Conservation (phyloP, 1,140 invertebrate genomes). For the Leguminivora glycinivorella region DNA sequence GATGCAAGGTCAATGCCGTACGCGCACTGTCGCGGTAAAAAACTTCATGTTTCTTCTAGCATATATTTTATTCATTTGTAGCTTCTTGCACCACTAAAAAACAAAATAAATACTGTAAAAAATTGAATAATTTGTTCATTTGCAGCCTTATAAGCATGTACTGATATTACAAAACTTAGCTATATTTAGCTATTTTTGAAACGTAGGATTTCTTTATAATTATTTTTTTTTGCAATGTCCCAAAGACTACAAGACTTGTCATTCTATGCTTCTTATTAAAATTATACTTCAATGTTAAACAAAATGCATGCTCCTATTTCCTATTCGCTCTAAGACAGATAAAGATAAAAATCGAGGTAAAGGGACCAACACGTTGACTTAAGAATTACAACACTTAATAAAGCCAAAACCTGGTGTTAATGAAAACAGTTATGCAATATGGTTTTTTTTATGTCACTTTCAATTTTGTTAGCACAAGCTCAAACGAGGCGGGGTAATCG, state of each 20-base stretch:
- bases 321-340: background rate
- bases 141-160: background rate
- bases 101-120: background rate
- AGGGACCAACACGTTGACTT: background rate
- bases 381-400: background rate
- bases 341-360: conserved; percentile 1
- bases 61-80: background rate
- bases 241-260: too few relatives aligned
- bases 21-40: background rate
- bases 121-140: background rate
- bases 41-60: background rate
- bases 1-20: background rate
- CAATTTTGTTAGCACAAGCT: conserved; percentile 22
- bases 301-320: too few relatives aligned
- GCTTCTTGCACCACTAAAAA: background rate
- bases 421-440: conserved; percentile 21
- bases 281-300: too few relatives aligned
- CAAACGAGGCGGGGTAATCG: conserved; percentile 19
- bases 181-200: too few relatives aligned
- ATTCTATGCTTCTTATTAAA: too few relatives aligned
- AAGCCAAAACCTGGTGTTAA: conserved; percentile 13
- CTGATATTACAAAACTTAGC: background rate
- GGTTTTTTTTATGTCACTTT: conserved; percentile 27
- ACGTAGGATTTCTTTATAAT: too few relatives aligned
- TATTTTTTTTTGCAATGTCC: too few relatives aligned